phyloP scores from a whole-genome alignment of 1,140 invertebrate species.

The Philotrypesis tridentata region DNA sequence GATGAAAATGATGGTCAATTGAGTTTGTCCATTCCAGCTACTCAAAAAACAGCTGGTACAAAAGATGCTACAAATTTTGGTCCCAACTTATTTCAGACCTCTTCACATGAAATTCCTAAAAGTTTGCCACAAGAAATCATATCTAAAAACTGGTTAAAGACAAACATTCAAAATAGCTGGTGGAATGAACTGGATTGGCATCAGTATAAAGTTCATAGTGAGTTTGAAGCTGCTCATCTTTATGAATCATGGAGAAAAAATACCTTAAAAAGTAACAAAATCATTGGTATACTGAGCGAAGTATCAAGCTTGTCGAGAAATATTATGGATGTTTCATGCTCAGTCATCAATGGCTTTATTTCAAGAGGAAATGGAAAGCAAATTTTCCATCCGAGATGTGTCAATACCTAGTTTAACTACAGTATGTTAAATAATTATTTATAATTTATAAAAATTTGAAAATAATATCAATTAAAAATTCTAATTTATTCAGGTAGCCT shows the following conservation, averaged over 20 bases:
- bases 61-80: neutral
- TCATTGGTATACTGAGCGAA: slow-evolving; percentile 65
- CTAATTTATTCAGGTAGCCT: slow-evolving; percentile 57
- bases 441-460: slow-evolving; percentile 7
- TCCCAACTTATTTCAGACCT: neutral
- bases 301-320: slow-evolving; percentile 68
- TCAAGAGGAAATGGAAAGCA: slow-evolving; percentile 54
- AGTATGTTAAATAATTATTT: slow-evolving; percentile 51
- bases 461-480: neutral
- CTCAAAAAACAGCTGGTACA: neutral
- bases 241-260: slow-evolving; percentile 65
- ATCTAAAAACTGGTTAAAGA: slow-evolving; percentile 66
- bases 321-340: slow-evolving; percentile 70
- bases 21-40: slow-evolving; percentile 17
- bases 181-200: slow-evolving; percentile 66
- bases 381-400: slow-evolving; percentile 60
- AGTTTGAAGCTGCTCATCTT: slow-evolving; percentile 62
- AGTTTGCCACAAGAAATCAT: slow-evolving; percentile 55
- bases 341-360: slow-evolving; percentile 63
- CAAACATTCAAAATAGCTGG: slow-evolving; percentile 69
- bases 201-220: slow-evolving; percentile 60
- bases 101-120: neutral
- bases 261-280: slow-evolving; percentile 53
- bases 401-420: slow-evolving; percentile 70
- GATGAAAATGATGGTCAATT: slow-evolving; percentile 56